Conservation (phyloP, 2,113 vertebrate species). For the Phocoena sinus region DNA sequence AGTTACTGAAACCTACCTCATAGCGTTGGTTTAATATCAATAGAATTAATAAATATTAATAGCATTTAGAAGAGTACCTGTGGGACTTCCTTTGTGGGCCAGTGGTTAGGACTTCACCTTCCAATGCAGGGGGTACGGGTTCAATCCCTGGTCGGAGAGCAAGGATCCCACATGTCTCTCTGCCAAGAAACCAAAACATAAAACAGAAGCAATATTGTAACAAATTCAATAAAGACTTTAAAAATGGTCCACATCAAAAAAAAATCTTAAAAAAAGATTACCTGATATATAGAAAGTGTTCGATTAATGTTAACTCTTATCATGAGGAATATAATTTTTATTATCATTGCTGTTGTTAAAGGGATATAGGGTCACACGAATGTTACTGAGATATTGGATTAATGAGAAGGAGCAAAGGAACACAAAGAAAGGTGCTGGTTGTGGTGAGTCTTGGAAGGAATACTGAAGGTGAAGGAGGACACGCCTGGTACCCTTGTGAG, state of each 20-base stretch:
- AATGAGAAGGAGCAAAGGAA: not conserved
- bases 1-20: not conserved
- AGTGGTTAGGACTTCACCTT: too few relatives aligned
- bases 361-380: not conserved
- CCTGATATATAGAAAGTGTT: too few relatives aligned
- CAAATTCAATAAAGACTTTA: too few relatives aligned
- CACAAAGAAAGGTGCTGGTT: not conserved
- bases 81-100: too few relatives aligned
- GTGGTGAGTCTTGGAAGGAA: not conserved
- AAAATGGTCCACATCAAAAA: too few relatives aligned
- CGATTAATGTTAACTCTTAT: too few relatives aligned
- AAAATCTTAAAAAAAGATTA: too few relatives aligned
- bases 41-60: not conserved
- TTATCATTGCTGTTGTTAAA: not conserved
- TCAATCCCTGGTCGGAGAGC: too few relatives aligned
- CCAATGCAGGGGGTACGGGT: too few relatives aligned
- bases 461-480: not conserved
- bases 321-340: not conserved
- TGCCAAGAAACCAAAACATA: too few relatives aligned
- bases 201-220: too few relatives aligned
- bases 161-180: too few relatives aligned
- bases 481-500: accelerated
- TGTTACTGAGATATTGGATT: not conserved
- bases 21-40: not conserved
- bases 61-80: not conserved